A percentile compares a stretch with the other conserved stretches of the same genome.
These are phyloP conservation scores for Drosophila kambysellisi DNA, from an alignment of 2,888 invertebrate genomes.

Conservation along the genomic window DNA sequence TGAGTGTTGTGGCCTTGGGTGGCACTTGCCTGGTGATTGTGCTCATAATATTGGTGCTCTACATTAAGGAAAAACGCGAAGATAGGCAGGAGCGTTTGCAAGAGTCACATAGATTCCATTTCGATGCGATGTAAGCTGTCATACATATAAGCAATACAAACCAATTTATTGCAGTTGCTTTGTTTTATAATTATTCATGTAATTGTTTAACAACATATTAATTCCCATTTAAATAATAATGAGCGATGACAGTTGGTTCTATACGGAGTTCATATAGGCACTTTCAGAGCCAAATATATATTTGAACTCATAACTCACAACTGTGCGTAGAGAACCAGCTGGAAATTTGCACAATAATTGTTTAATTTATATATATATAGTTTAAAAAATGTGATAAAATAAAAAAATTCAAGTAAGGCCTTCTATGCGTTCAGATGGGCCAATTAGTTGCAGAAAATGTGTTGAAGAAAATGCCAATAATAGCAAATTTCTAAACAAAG, in stretches of 20 bases:
- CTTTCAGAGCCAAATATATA: constrained; percentile 1
- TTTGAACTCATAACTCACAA: neutral
- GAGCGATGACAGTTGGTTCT: constrained; percentile 12
- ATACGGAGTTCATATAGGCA: constrained; percentile 7
- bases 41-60: constrained; percentile 93
- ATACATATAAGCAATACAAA: constrained; percentile 12
- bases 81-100: constrained; percentile 92
- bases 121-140: constrained; percentile 91
- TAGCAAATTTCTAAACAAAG: constrained; percentile 87
- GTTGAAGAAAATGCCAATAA: neutral
- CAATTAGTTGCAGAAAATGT: neutral
- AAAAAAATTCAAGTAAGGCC: constrained; percentile 32
- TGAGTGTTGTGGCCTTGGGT: constrained; percentile 94
- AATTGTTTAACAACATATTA: constrained; percentile 27
- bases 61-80: constrained; percentile 95
- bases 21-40: constrained; percentile 94
- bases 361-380: constrained; percentile 41
- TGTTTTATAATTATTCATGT: constrained; percentile 34
- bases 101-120: constrained; percentile 93
- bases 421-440: neutral
- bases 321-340: constrained; percentile 21
- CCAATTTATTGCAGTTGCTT: constrained; percentile 41
- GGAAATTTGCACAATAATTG: constrained; percentile 24
- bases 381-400: constrained; percentile 67
- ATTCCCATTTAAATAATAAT: constrained; percentile 14